Evolutionary conservation across 2,888 invertebrate genomes (phyloP), one percentile per base, ranked within the genome.

Genomic region (Eulithis testata): DNA sequence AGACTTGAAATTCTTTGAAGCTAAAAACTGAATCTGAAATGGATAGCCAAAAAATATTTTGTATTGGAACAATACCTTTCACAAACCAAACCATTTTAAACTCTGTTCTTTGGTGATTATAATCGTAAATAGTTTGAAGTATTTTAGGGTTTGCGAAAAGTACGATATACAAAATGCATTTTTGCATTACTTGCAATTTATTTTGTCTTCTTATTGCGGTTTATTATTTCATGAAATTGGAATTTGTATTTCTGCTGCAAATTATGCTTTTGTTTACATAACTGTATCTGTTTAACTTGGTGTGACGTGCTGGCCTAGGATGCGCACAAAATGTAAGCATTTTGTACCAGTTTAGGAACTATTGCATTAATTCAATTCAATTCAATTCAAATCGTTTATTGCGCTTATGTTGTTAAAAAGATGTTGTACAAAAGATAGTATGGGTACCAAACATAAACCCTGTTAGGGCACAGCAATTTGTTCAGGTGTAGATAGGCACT

Each of bases 191-290:
- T 63, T 11, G 40, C 40, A 40, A 40, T 56, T 58, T 47, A 54
- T 37, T 61, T 54, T 58, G 47, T 66, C 43, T 64, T 66, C 57
- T 53, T 56, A 63, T 52, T 63, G 66, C 44, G 49, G 69, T 54
- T 61, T 61, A 64, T 69, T 63, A 60, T 66, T 63, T 58, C 55
- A 52, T 37, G 21, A 62, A 63, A 63, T 63, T 59, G 60, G 47
- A 57, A 66, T 69, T 66, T 66, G 66, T 56, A 50, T 62, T 60
- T 53, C 14, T 47, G 14, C 12, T 60, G 47, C 11, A 21, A 60
- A 56, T 44, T 45, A 54, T 54, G 14, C 47, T 47, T 47, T 12
- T 47, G 40, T 40, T 8, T 14, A 14, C 12, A 47, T 9, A 40
- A 40, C 9, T 40, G 40, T 40, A 40, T 40, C n/a, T 40, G 40